Base-by-base conservation (phyloP, 2,797 vertebrate genomes). In the Lophius americanus region DNA sequence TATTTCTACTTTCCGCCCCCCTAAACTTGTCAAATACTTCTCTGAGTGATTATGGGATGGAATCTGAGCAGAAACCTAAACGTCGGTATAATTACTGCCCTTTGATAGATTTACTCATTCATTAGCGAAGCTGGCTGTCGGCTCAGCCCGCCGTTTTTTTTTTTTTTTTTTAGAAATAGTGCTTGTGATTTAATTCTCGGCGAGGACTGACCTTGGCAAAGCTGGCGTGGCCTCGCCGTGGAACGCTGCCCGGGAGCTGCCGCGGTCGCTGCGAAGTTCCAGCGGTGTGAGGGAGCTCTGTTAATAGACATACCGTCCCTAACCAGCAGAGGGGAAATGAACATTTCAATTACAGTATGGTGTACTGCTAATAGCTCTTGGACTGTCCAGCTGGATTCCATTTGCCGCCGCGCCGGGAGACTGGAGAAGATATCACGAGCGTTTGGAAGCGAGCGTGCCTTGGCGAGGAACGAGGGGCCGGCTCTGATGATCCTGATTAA, bases 371-470 rank as follows among this genome's bases (percentile, higher is more conserved):
- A 91, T 75, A 85, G 82, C 57, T 35, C 63, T 79, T 76, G 81
- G 70, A 67, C 81, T 32, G 54, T 83, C 75, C 91, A 92, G 90
- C 91, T 93, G 92, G 91, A 84, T 82, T 88, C 82, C 82, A 92
- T 92, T 91, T 88, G 65, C 39, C 57, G 76, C 64, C 62, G n/a
- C n/a, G 10, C 82, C 68, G 73, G 82, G 85, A 81, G 88, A 90
- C 78, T 51, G 54, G 83, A 44, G 51, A 74, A 71, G 70, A 87
- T 81, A 85, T 93, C 91, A 91, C 74, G 69, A 83, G 62, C 9
- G 51, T 61, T 77, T 35, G 35, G 65, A 73, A 76, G 70, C 52
- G 84, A 88, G 68, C 91, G 85, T 93, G 91, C 78, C 83, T 91
- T 92, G 88, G 92, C 87, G 58, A n/a, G 35, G 65, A 82, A 76